Conservation (phyloP, 2,797 vertebrate genomes). For the Chiroxiphia lanceolata region DNA sequence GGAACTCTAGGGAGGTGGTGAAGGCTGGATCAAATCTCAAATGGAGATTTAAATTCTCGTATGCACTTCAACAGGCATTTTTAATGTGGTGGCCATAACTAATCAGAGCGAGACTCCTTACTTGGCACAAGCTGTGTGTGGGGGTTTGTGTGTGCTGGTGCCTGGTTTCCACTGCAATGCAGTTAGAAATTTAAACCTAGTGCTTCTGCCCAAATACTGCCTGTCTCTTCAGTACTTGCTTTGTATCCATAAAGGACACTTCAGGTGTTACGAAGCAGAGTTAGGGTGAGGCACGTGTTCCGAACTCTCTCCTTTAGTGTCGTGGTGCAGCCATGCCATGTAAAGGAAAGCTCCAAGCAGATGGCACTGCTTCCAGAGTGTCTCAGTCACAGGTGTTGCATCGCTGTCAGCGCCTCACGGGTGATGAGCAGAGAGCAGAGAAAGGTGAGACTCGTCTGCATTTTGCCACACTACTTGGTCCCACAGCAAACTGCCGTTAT, state of each 20-base stretch:
- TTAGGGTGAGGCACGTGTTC: background rate
- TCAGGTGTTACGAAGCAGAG: background rate
- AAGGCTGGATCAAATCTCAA: background rate
- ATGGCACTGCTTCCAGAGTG: background rate
- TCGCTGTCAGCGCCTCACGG: background rate
- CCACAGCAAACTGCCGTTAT: background rate
- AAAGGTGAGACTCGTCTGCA: background rate
- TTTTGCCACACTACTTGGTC: background rate
- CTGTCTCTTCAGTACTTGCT: background rate
- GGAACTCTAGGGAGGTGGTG: background rate
- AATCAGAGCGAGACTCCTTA: background rate
- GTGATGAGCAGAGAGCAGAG: background rate
- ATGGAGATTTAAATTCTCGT: background rate
- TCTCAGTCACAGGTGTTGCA: background rate
- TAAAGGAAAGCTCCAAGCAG: background rate
- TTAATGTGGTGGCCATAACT: background rate
- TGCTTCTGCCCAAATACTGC: background rate
- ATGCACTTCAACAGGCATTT: background rate
- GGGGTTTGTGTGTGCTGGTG: background rate
- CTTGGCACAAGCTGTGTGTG: background rate
- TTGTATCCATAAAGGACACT: background rate
- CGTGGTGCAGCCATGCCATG: conserved; percentile 15
- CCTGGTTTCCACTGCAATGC: background rate
- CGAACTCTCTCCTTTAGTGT: background rate
- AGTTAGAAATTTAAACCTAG: background rate